These are phyloP conservation scores for Caenorhabditis panamensis DNA, from an alignment of 2,888 invertebrate genomes.

Conservation along the genomic window DNA sequence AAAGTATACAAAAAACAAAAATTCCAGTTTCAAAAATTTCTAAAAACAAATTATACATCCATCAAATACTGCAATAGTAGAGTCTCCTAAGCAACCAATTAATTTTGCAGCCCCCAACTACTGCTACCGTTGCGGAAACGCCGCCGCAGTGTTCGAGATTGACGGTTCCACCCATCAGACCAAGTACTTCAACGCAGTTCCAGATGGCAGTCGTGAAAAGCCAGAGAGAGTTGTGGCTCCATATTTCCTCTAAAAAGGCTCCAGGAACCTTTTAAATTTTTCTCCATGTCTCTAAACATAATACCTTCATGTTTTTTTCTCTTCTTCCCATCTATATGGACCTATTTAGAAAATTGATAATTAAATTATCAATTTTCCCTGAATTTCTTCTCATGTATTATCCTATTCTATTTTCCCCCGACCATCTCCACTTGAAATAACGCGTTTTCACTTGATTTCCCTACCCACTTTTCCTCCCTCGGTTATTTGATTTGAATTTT, in stretches of 20 bases:
- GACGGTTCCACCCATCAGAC: constrained; percentile 82
- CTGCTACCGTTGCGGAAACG: constrained; percentile 98
- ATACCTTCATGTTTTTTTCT: constrained; percentile 1
- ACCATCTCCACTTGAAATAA: constrained; percentile 2
- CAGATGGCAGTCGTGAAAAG: constrained; percentile 88
- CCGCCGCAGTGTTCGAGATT: constrained; percentile 92
- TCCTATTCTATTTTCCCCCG: constrained; percentile 1
- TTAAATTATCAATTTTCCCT: background rate
- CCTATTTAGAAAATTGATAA: background rate
- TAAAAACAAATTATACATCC: too few relatives aligned
- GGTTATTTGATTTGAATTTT: background rate
- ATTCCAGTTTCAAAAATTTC: background rate
- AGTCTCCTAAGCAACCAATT: background rate
- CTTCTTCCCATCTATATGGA: background rate
- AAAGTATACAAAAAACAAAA: background rate
- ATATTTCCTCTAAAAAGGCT: constrained; percentile 89
- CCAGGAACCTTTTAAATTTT: background rate
- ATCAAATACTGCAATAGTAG: too few relatives aligned
- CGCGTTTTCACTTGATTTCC: constrained; percentile 36
- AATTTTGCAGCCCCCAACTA: constrained; percentile 96
- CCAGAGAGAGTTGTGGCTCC: constrained; percentile 94
- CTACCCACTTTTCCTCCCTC: background rate
- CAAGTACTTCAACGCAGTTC: constrained; percentile 90
- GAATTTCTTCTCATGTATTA: background rate
- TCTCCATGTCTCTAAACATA: constrained; percentile 11